A percentile compares a stretch with the other conserved stretches of the same genome.
phyloP scores from a whole-genome alignment of 2,797 vertebrate genomes.

The Eulemur rubriventer region DNA sequence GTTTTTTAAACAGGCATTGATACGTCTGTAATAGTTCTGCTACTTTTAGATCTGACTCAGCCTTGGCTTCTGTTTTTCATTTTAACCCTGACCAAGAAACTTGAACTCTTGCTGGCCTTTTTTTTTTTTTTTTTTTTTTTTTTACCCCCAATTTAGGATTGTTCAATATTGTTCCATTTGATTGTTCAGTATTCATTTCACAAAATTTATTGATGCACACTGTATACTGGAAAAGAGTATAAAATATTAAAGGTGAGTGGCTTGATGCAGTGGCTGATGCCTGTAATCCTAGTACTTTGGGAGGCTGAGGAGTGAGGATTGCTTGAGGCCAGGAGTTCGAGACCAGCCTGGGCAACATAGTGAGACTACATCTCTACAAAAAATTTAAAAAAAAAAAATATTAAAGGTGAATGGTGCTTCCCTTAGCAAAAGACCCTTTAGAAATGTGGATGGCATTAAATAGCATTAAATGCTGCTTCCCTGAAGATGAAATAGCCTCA shows the following conservation, averaged over 20 bases:
- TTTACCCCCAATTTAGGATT: not conserved
- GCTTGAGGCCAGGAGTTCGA: too few relatives aligned
- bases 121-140: not conserved
- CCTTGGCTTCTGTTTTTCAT: conserved; percentile 50
- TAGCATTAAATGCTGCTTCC: not conserved
- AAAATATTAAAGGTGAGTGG: not conserved
- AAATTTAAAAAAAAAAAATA: too few relatives aligned
- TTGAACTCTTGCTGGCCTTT: conserved; percentile 23
- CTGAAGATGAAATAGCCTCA: not conserved
- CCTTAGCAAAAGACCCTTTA: not conserved
- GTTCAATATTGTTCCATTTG: conserved; percentile 27
- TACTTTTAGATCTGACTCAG: conserved; percentile 39
- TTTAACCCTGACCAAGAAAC: conserved; percentile 5
- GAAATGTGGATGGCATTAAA: not conserved
- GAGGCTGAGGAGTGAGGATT: too few relatives aligned
- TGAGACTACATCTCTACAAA: too few relatives aligned
- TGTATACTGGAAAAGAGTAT: conserved; percentile 18
- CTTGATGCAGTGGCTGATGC: too few relatives aligned
- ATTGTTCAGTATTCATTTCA: conserved; percentile 26
- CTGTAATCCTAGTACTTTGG: too few relatives aligned
- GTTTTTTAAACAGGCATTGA: conserved; percentile 35
- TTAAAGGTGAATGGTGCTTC: not conserved
- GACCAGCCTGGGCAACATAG: too few relatives aligned
- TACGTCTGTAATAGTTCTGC: not conserved
- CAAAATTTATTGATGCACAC: conserved; percentile 2